Conservation (phyloP, 2,888 invertebrate genomes). For the Oxystoma pomonae region DNA sequence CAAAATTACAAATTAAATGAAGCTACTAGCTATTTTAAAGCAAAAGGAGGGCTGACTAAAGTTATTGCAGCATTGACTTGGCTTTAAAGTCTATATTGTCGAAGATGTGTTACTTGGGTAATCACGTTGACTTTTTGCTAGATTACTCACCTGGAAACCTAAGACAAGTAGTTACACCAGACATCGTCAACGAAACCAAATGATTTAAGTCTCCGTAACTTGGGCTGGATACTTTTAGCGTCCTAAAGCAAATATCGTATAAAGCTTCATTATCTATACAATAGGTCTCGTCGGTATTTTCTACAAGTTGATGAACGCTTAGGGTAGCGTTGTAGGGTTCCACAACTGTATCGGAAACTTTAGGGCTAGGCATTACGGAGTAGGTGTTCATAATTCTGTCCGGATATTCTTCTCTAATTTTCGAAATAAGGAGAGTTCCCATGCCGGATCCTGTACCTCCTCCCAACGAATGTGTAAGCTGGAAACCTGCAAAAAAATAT, state of each 20-base stretch:
- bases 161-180: constrained; percentile 80
- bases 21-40: too few relatives aligned
- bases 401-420: constrained; percentile 87
- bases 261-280: constrained; percentile 80
- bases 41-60: too few relatives aligned
- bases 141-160: constrained; percentile 69
- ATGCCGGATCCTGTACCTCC: constrained; percentile 77
- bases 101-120: too few relatives aligned
- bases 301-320: constrained; percentile 81
- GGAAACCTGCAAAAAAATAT: constrained; percentile 60
- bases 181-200: constrained; percentile 80
- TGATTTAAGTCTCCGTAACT: constrained; percentile 89
- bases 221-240: constrained; percentile 80
- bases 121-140: background rate
- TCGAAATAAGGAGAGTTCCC: constrained; percentile 82
- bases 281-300: constrained; percentile 86
- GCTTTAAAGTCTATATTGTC: too few relatives aligned
- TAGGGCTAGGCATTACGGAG: constrained; percentile 74
- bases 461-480: constrained; percentile 77
- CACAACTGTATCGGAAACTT: constrained; percentile 73
- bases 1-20: too few relatives aligned
- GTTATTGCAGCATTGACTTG: too few relatives aligned
- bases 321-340: constrained; percentile 86
- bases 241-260: constrained; percentile 85
- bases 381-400: constrained; percentile 87